A percentile compares a stretch with the other conserved stretches of the same genome.
phyloP scores from a whole-genome alignment of 2,797 vertebrate species.

The Chaetodon trifasciatus region DNA sequence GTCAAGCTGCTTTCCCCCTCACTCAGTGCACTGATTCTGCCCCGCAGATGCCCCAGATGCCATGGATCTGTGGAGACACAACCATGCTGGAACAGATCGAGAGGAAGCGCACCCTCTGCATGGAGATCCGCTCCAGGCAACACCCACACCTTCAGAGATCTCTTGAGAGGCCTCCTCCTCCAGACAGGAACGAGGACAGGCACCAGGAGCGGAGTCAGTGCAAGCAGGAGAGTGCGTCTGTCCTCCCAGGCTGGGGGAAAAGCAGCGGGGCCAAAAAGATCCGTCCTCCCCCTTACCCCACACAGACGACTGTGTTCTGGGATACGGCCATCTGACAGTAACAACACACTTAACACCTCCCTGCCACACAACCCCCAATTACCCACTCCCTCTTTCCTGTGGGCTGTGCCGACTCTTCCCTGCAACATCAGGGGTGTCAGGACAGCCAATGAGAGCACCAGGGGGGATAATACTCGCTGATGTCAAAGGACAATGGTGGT shows the following conservation, averaged over 20 bases:
- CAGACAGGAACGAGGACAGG: conserved; percentile 87
- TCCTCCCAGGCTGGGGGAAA: conserved; percentile 93
- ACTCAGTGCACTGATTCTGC: conserved; percentile 6
- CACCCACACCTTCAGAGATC: conserved; percentile 78
- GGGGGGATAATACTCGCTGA: conserved; percentile 72
- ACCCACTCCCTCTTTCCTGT: conserved; percentile 50
- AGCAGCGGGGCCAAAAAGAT: conserved; percentile 92
- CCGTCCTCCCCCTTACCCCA: conserved; percentile 95
- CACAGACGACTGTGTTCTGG: conserved; percentile 98
- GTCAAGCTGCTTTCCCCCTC: conserved; percentile 1
- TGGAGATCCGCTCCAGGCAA: conserved; percentile 96
- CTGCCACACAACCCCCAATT: conserved; percentile 62
- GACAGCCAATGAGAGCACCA: conserved; percentile 64
- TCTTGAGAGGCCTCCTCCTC: conserved; percentile 69
- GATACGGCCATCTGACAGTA: conserved; percentile 95
- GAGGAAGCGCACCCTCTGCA: conserved; percentile 97
- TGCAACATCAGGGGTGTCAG: conserved; percentile 58
- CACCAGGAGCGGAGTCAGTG: conserved; percentile 90
- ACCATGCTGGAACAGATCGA: conserved; percentile 99
- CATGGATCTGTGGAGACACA: conserved; percentile 96
- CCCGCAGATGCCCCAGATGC: conserved; percentile 93
- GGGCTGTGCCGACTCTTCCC: conserved; percentile 64
- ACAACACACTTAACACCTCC: conserved; percentile 52
- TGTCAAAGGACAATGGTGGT: conserved; percentile 83
- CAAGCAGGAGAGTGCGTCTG: conserved; percentile 93